Conservation (phyloP, 2,113 vertebrate genomes). For the Solenodon paradoxus region DNA sequence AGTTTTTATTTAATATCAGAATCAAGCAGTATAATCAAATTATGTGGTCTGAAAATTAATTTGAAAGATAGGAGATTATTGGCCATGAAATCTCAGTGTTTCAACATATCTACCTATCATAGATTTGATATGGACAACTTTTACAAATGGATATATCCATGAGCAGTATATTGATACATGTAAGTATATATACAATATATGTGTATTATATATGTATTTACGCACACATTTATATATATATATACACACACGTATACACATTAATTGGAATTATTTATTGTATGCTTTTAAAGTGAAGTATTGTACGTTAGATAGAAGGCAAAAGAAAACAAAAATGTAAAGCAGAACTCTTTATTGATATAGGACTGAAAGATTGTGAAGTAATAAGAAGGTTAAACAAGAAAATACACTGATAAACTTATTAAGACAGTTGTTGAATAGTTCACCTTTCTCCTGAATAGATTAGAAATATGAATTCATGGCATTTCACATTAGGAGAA, state of each 20-base stretch:
- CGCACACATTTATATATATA: not conserved
- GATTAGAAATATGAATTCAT: not conserved
- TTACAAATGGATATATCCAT: not conserved
- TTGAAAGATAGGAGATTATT: not conserved
- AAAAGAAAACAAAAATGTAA: not conserved
- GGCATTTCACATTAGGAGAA: not conserved
- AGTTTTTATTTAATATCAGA: not conserved
- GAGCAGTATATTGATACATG: no score
- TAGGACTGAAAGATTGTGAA: not conserved
- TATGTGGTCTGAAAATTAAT: not conserved
- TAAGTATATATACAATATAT: no score
- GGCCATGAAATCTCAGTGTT: not conserved
- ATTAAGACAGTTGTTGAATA: not conserved
- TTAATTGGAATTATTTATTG: not conserved
- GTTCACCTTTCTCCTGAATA: not conserved
- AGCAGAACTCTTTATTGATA: not conserved
- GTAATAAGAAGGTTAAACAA: not conserved
- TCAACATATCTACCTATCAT: not conserved
- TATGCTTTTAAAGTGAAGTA: not conserved
- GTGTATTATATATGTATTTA: no score
- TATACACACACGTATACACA: not conserved
- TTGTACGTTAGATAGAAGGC: not conserved
- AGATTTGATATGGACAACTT: not conserved
- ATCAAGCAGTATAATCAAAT: not conserved
- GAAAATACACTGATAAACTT: not conserved